Conservation (phyloP, 92 coral and sea anemone species). For the Paragorgia papillata region DNA sequence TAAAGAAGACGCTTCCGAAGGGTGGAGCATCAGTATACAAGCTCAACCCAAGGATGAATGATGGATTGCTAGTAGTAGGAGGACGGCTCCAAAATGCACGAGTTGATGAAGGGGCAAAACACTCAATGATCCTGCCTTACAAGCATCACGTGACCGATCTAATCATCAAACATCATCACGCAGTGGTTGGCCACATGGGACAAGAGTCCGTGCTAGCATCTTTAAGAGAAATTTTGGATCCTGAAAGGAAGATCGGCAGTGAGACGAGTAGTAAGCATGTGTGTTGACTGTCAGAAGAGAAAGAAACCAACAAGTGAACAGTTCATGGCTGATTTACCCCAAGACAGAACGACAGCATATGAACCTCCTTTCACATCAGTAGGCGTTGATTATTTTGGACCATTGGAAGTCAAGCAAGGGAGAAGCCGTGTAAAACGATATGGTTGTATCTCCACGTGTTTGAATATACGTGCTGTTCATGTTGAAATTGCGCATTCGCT, state of each 20-base stretch:
- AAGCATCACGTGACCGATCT: slow-evolving; percentile 58
- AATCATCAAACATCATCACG: slow-evolving; percentile 13
- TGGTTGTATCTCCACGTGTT: slow-evolving; percentile 23
- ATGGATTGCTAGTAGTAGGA: background rate
- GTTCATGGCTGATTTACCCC: slow-evolving; percentile 35
- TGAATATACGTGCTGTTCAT: slow-evolving; percentile 10
- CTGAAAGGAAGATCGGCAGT: slow-evolving; percentile 30
- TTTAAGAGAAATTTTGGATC: slow-evolving; percentile 23
- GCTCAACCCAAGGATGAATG: background rate
- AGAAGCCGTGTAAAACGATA: slow-evolving; percentile 4
- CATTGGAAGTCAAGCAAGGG: slow-evolving; percentile 13
- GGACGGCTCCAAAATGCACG: slow-evolving; percentile 44
- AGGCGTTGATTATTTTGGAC: slow-evolving; percentile 38
- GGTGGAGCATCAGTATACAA: too few species aligned
- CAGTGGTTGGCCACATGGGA: slow-evolving; percentile 27
- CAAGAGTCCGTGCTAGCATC: slow-evolving; percentile 16
- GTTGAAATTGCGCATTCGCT: slow-evolving; percentile 26
- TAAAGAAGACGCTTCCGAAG: too few species aligned
- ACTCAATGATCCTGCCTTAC: slow-evolving; percentile 52
- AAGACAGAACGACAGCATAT: too few species aligned
- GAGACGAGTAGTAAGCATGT: slow-evolving; percentile 20
- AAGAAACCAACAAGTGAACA: slow-evolving; percentile 5
- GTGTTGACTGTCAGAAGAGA: slow-evolving; percentile 17
- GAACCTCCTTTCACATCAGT: slow-evolving; percentile 20
- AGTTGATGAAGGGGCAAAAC: slow-evolving; percentile 41